Conservation (phyloP, 1,140 invertebrate genomes). For the Scaptomyza pallida region DNA sequence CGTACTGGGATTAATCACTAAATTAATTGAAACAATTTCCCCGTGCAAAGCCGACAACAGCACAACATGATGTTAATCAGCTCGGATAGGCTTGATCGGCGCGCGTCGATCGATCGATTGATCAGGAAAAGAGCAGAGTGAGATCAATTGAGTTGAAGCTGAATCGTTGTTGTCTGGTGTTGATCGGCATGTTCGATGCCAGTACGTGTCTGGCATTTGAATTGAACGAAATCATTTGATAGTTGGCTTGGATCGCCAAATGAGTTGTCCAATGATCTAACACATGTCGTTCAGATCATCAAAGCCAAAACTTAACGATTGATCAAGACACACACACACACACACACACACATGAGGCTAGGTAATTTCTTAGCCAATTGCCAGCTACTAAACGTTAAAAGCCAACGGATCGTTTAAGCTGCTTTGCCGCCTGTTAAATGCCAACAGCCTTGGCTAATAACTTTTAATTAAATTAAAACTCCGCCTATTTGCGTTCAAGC, state of each 20-base stretch:
- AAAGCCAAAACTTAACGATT: neutral
- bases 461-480: constrained; percentile 81
- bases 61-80: constrained; percentile 72
- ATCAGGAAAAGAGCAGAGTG: constrained; percentile 24
- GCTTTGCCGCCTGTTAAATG: constrained; percentile 30
- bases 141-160: constrained; percentile 38
- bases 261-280: constrained; percentile 74
- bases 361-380: constrained; percentile 48
- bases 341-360: constrained; percentile 13
- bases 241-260: constrained; percentile 46
- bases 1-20: constrained; percentile 78
- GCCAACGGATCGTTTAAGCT: constrained; percentile 44
- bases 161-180: constrained; percentile 60
- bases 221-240: constrained; percentile 24
- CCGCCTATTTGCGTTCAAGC: constrained; percentile 73
- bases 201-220: constrained; percentile 72
- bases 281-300: constrained; percentile 75
- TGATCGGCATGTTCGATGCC: constrained; percentile 75
- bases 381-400: constrained; percentile 60
- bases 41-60: constrained; percentile 69
- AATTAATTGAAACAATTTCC: constrained; percentile 82
- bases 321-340: neutral
- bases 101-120: constrained; percentile 5
- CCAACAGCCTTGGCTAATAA: constrained; percentile 60
- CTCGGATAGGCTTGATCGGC: constrained; percentile 24